phyloP scores from a whole-genome alignment of 1,140 invertebrate genomes.

The Drosophila setifemur region DNA sequence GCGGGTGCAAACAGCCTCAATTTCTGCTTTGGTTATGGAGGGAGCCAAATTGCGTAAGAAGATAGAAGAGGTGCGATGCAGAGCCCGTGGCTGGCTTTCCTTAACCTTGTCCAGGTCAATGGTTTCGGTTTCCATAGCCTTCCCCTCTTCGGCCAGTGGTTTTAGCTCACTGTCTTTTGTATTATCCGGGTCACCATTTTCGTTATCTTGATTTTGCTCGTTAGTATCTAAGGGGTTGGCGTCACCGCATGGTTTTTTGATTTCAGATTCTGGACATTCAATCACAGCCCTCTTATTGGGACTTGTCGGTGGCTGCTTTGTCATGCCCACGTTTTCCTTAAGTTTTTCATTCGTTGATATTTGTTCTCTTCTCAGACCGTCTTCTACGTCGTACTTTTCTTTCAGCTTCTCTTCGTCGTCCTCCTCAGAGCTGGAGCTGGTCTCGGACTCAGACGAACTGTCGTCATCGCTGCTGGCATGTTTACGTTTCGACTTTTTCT shows the following conservation, averaged over 20 bases:
- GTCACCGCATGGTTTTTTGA: background rate
- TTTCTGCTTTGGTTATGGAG: constrained; percentile 97
- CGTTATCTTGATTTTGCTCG: background rate
- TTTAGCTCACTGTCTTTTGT: constrained; percentile 40
- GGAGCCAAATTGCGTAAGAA: constrained; percentile 98
- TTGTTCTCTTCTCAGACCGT: constrained; percentile 56
- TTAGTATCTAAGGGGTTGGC: background rate
- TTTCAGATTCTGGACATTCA: background rate
- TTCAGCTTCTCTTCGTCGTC: constrained; percentile 79
- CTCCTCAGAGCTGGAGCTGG: constrained; percentile 65
- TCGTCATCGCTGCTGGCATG: constrained; percentile 81
- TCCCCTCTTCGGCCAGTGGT: constrained; percentile 47
- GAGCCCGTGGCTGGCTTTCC: constrained; percentile 85
- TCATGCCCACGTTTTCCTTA: constrained; percentile 66
- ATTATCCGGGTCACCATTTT: constrained; percentile 6
- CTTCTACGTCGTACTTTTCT: constrained; percentile 82
- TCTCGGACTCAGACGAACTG: constrained; percentile 66
- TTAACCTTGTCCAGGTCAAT: constrained; percentile 83
- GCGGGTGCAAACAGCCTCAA: constrained; percentile 97
- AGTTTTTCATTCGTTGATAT: constrained; percentile 56
- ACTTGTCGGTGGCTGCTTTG: constrained; percentile 17
- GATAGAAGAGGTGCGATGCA: constrained; percentile 98
- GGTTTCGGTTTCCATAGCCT: constrained; percentile 51
- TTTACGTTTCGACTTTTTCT: constrained; percentile 80
- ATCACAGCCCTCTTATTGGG: constrained; percentile 1